Conservation (phyloP, 1,140 invertebrate species). For the Papilio helenus region DNA sequence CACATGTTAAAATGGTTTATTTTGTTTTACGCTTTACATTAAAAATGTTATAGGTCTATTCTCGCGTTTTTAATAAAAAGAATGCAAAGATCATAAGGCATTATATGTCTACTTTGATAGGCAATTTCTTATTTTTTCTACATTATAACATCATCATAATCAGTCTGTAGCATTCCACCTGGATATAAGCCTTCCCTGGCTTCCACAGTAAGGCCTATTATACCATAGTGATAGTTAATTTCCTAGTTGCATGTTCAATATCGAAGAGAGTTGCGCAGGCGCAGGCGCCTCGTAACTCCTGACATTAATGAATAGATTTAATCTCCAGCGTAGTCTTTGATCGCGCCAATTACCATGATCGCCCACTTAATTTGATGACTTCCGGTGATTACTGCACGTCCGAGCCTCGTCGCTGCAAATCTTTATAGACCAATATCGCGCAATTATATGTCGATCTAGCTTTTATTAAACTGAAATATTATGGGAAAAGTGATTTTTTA, state of each 20-base stretch:
- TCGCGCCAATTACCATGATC: slow-evolving; percentile 40
- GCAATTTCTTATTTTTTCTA: too few species aligned
- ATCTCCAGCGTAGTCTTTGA: slow-evolving; percentile 20
- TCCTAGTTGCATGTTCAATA: slow-evolving; percentile 42
- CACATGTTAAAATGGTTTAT: neutral
- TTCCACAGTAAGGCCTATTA: neutral
- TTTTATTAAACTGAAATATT: neutral
- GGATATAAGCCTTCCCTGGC: neutral
- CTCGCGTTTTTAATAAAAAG: neutral
- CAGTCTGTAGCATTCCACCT: neutral
- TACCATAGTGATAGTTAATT: slow-evolving; percentile 43
- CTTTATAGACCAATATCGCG: slow-evolving; percentile 53
- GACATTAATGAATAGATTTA: slow-evolving; percentile 33
- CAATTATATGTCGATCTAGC: slow-evolving; percentile 11
- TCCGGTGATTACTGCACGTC: slow-evolving; percentile 52
- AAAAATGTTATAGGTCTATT: neutral
- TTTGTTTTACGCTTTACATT: neutral
- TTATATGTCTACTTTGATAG: too few species aligned
- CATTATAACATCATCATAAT: too few species aligned
- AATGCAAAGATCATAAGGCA: neutral
- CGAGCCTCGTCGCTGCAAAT: slow-evolving; percentile 49
- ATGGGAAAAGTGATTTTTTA: neutral
- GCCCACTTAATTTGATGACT: slow-evolving; percentile 54
- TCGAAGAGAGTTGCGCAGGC: neutral
- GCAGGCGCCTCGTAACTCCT: slow-evolving; percentile 26